A percentile compares a stretch with the other conserved stretches of the same genome.
Conservation (phyloP, 2,113 vertebrate genomes). For the Datnioides undecimradiatus region DNA sequence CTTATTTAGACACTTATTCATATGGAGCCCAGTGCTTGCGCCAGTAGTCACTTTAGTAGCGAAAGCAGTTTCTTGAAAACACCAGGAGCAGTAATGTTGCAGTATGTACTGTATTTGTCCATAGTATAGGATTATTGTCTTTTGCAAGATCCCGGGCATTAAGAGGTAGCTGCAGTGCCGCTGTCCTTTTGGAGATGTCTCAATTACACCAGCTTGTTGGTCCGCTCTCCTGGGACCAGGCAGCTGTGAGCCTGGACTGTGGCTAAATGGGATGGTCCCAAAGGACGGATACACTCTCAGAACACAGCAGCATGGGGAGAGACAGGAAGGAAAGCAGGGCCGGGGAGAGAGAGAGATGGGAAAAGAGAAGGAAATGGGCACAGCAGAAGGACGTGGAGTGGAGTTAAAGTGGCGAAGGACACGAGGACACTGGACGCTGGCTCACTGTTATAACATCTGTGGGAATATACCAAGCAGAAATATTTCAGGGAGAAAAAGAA, state of each 20-base stretch:
- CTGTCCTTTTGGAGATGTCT: conserved; percentile 56
- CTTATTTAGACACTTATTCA: too few relatives aligned
- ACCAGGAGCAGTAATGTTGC: background rate
- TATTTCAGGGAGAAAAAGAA: background rate
- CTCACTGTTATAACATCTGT: background rate
- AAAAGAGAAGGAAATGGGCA: background rate
- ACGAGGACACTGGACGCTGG: background rate
- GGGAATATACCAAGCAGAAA: background rate
- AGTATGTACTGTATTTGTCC: background rate
- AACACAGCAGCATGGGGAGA: conserved; percentile 37
- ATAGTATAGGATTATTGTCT: conserved; percentile 6
- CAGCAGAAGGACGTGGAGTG: background rate
- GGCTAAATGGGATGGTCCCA: conserved; percentile 64
- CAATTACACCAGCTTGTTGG: conserved; percentile 60
- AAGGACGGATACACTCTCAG: conserved; percentile 49
- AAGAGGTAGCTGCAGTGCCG: conserved; percentile 3
- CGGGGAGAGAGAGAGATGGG: background rate
- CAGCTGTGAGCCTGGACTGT: conserved; percentile 66
- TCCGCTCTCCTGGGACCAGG: conserved; percentile 48
- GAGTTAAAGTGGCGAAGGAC: background rate
- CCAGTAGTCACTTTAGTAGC: background rate
- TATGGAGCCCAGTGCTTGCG: background rate
- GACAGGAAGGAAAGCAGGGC: conserved; percentile 12
- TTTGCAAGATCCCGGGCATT: background rate
- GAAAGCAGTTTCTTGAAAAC: background rate